Evolutionary conservation across 2,797 vertebrate genomes (phyloP).

Genomic region (Margarornis squamiger): DNA sequence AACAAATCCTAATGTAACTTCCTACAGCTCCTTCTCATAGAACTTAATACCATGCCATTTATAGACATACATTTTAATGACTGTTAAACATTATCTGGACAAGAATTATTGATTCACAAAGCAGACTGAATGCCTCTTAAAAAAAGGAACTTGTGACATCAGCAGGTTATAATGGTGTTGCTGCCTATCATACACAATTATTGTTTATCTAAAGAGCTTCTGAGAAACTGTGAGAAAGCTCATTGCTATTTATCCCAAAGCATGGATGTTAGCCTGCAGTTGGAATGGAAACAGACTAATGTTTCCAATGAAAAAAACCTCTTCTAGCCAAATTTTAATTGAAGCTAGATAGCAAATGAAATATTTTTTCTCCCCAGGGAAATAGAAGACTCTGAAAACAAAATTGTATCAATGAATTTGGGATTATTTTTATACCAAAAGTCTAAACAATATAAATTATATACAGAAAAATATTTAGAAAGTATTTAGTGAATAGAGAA

Average conservation of each 20-base stretch:
- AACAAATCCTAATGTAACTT: background rate
- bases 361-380: background rate
- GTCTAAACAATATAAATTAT: background rate
- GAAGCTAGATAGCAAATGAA: slow-evolving; percentile 5
- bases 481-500: background rate
- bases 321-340: slow-evolving; percentile 13
- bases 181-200: background rate
- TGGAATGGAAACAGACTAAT: slow-evolving; percentile 1
- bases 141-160: background rate
- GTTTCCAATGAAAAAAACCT: background rate
- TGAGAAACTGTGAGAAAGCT: slow-evolving; percentile 16
- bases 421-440: background rate
- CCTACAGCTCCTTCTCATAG: background rate
- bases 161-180: background rate
- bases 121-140: background rate
- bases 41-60: background rate
- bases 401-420: slow-evolving; percentile 3
- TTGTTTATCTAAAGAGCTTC: slow-evolving; percentile 20
- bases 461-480: background rate
- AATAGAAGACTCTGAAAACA: slow-evolving; percentile 12
- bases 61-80: background rate
- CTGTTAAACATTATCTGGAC: background rate
- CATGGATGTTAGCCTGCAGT: background rate
- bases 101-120: background rate
- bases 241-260: slow-evolving; percentile 12